Evolutionary conservation across 1,140 invertebrate genomes (phyloP).

Genomic region (Camponotus floridanus): DNA sequence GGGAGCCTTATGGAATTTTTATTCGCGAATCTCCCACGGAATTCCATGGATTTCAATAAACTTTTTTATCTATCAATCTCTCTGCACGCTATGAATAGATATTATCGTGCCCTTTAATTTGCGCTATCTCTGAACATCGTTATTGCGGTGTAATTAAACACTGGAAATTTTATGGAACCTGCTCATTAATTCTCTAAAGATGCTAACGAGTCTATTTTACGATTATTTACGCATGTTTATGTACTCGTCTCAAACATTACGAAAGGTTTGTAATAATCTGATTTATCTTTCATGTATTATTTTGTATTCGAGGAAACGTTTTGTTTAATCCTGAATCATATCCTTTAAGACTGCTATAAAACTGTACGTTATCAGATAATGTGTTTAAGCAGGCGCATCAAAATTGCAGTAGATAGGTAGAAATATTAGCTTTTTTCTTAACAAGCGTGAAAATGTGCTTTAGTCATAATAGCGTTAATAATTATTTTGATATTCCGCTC

Average conservation of each 20-base stretch:
- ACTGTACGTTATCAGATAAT: background rate
- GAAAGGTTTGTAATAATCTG: background rate
- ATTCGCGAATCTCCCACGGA: conserved; percentile 23
- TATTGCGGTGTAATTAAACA: conserved; percentile 39
- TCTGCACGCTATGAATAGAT: background rate
- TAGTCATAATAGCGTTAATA: background rate
- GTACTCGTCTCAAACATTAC: background rate
- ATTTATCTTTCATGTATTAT: background rate
- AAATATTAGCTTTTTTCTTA: background rate
- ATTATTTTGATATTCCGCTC: background rate
- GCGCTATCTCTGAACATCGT: conserved; percentile 27
- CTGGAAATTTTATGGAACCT: too few species aligned
- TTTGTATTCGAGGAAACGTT: background rate
- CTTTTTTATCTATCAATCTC: conserved; percentile 27
- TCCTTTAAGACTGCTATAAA: background rate
- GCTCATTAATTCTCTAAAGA: background rate
- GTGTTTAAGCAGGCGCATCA: too few species aligned
- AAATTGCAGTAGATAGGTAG: background rate
- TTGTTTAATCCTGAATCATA: background rate
- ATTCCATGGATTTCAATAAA: conserved; percentile 30
- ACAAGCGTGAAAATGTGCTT: background rate
- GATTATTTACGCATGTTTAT: background rate
- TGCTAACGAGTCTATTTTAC: background rate
- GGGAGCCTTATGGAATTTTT: background rate
- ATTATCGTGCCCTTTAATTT: conserved; percentile 38